phyloP scores from a whole-genome alignment of 2,113 vertebrate genomes.

The Mesocricetus auratus region DNA sequence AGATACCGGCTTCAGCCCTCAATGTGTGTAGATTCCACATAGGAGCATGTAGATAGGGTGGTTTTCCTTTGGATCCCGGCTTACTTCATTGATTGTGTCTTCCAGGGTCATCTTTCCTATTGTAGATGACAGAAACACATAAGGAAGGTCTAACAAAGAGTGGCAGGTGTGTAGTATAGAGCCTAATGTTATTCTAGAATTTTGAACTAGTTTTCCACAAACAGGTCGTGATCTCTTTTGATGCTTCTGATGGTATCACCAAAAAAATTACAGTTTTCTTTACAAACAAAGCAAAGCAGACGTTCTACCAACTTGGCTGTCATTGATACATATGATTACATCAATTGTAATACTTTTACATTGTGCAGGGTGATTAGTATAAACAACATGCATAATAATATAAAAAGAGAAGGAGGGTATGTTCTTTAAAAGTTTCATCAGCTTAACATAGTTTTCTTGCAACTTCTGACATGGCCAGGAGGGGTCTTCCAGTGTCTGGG shows the following conservation, averaged over 20 bases:
- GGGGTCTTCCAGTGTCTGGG: not conserved
- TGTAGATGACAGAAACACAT: not conserved
- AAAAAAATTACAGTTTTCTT: conserved; percentile 34
- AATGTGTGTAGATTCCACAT: too few species aligned
- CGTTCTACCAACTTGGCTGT: not conserved
- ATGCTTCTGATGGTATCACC: conserved; percentile 18
- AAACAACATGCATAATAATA: not conserved
- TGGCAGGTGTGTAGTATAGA: not conserved
- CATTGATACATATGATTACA: not conserved
- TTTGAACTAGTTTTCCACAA: conserved; percentile 12
- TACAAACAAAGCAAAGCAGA: conserved; percentile 19
- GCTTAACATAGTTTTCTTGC: not conserved
- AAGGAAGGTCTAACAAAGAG: not conserved
- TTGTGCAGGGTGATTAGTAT: not conserved
- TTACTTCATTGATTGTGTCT: not conserved
- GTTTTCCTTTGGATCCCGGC: too few species aligned
- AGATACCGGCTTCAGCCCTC: not conserved
- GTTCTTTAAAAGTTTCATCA: not conserved
- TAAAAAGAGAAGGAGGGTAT: not conserved
- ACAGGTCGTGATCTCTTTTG: not conserved
- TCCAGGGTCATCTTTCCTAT: too few species aligned
- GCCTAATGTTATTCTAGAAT: not conserved
- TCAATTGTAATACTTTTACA: not conserved
- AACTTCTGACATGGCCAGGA: not conserved
- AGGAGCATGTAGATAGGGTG: not conserved